A percentile compares a stretch with the other conserved stretches of the same genome.
phyloP scores from a whole-genome alignment of 2,888 invertebrate species.

The Cylindroiulus punctatus region DNA sequence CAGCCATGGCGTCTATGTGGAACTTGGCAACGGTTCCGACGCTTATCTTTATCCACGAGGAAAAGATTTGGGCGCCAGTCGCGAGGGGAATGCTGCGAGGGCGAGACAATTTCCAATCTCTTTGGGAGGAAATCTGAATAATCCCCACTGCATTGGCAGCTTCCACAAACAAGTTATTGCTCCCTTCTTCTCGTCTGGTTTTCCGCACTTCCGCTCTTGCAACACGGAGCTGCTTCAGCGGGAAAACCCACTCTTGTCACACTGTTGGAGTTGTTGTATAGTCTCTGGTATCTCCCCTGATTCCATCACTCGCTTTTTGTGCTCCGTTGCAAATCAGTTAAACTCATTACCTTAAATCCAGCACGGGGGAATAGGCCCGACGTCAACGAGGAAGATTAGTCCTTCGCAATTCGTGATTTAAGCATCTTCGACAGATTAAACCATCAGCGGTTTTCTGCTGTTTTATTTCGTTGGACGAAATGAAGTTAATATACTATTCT shows the following conservation, averaged over 20 bases:
- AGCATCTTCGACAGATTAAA: too few relatives aligned
- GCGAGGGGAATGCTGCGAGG: not conserved
- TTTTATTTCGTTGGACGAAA: too few relatives aligned
- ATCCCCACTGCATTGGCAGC: conserved; percentile 15
- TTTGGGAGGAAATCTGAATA: conserved; percentile 16
- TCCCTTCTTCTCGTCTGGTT: conserved; percentile 17
- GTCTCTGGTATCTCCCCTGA: too few relatives aligned
- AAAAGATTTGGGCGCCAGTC: conserved; percentile 42
- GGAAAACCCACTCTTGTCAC: not conserved
- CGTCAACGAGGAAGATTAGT: too few relatives aligned
- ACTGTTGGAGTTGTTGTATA: conserved; percentile 6
- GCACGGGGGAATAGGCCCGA: too few relatives aligned
- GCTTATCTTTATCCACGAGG: conserved; percentile 24
- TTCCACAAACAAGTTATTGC: conserved; percentile 17
- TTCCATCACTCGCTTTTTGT: too few relatives aligned
- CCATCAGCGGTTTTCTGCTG: too few relatives aligned
- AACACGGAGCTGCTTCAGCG: not conserved
- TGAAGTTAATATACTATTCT: too few relatives aligned
- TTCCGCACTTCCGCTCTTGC: conserved; percentile 3
- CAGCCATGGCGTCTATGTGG: not conserved
- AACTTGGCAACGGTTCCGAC: conserved; percentile 43
- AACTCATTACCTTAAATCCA: too few relatives aligned
- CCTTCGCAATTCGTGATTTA: too few relatives aligned
- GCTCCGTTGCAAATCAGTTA: too few relatives aligned
- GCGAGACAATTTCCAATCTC: conserved; percentile 6